A percentile compares a stretch with the other conserved stretches of the same genome.
phyloP scores from a whole-genome alignment of 2,888 invertebrate genomes.

The Hydropsyche betteni region DNA sequence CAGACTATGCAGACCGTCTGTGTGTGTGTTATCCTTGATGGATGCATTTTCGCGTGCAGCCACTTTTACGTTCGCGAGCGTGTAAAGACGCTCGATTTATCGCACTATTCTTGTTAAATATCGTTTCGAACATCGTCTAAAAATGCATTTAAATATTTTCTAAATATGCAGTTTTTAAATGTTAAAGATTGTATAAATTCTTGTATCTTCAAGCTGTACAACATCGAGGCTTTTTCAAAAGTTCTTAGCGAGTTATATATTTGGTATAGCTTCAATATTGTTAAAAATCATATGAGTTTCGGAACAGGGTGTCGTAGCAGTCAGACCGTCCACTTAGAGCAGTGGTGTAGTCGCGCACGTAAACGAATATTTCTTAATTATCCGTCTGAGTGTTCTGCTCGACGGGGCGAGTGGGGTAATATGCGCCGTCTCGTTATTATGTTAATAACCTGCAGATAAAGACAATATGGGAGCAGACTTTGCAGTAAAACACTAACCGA shows the following conservation, averaged over 20 bases:
- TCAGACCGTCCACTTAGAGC: constrained; percentile 25
- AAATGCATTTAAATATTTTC: background rate
- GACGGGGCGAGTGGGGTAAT: constrained; percentile 31
- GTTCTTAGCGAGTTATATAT: background rate
- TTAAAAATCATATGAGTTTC: no score
- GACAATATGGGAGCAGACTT: constrained; percentile 13
- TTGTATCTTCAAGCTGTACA: background rate
- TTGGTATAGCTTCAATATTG: no score
- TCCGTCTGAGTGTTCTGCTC: constrained; percentile 49
- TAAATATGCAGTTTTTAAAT: background rate
- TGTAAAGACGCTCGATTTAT: constrained; percentile 5
- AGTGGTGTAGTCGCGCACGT: constrained; percentile 35
- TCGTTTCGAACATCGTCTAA: background rate
- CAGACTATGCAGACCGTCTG: background rate
- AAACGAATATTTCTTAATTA: constrained; percentile 51
- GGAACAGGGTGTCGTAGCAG: background rate
- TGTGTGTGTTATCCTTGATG: constrained; percentile 11
- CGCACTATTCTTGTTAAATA: background rate
- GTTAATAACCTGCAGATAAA: constrained; percentile 47
- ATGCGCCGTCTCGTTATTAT: constrained; percentile 50
- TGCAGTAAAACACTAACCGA: no score
- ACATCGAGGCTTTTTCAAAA: background rate
- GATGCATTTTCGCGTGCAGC: constrained; percentile 20
- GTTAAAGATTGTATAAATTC: no score
- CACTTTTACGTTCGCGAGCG: background rate